A percentile compares a stretch with the other conserved stretches of the same genome.
Evolutionary conservation across 2,888 invertebrate species (phyloP).

Genomic region (Melieria crassipennis): DNA sequence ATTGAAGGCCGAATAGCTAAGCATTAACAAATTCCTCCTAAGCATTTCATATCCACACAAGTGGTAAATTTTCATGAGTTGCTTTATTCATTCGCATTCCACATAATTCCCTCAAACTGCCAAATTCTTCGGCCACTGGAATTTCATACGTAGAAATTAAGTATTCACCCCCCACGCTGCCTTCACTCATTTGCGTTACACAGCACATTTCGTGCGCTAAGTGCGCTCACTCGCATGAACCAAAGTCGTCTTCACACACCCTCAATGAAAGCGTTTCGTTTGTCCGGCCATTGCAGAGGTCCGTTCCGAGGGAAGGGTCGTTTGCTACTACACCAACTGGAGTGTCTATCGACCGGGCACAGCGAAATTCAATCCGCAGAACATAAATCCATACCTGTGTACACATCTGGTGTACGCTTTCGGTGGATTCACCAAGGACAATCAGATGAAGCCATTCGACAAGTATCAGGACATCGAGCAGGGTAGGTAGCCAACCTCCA

Average conservation of each 20-base stretch:
- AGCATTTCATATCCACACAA: too few species aligned
- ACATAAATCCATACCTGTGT: slow-evolving; percentile 94
- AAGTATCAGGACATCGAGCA: slow-evolving; percentile 96
- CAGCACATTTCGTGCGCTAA: too few species aligned
- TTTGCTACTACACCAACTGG: slow-evolving; percentile 95
- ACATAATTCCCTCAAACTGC: too few species aligned
- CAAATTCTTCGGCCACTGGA: too few species aligned
- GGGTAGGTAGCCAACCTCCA: slow-evolving; percentile 70
- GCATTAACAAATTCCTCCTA: too few species aligned
- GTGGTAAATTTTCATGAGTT: too few species aligned
- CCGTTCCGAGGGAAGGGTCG: slow-evolving; percentile 76
- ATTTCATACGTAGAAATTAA: too few species aligned
- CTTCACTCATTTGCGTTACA: too few species aligned
- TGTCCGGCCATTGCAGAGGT: slow-evolving; percentile 50
- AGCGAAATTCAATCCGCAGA: slow-evolving; percentile 91
- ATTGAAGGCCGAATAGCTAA: too few species aligned
- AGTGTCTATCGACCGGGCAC: slow-evolving; percentile 90
- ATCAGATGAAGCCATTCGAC: slow-evolving; percentile 90
- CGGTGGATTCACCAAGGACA: slow-evolving; percentile 91
- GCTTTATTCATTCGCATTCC: too few species aligned
- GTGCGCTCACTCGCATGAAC: neutral
- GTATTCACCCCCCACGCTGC: too few species aligned
- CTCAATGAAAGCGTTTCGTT: slow-evolving; percentile 5
- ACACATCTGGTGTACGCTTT: slow-evolving; percentile 94
- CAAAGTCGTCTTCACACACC: neutral